Evolutionary conservation across 2,797 vertebrate genomes (phyloP).

Genomic region (Rhinophrynus dorsalis): DNA sequence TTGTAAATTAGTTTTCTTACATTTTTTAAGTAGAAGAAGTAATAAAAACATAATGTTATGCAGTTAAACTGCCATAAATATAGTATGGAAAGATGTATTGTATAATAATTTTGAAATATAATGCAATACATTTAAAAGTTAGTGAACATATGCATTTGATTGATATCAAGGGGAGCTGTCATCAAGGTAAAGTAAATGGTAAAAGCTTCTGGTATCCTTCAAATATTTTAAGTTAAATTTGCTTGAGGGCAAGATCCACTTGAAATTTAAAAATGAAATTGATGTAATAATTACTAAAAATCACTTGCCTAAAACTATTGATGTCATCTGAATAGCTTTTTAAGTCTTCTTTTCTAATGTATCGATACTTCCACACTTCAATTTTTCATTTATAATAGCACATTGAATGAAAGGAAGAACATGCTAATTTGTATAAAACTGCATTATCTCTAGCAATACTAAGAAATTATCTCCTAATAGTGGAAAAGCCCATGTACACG

Average conservation of each 20-base stretch:
- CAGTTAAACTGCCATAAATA: constrained; percentile 27
- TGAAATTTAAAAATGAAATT: constrained; percentile 19
- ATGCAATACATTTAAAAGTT: background rate
- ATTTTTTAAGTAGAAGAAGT: constrained; percentile 19
- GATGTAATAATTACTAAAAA: constrained; percentile 28
- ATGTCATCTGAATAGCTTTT: constrained; percentile 2
- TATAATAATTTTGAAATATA: constrained; percentile 10
- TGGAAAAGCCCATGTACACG: no score
- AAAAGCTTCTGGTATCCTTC: constrained; percentile 23
- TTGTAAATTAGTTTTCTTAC: constrained; percentile 31
- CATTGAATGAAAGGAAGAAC: constrained; percentile 6
- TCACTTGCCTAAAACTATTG: constrained; percentile 25
- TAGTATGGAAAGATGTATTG: background rate
- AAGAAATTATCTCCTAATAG: background rate
- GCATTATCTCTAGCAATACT: background rate
- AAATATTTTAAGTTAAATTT: constrained; percentile 23
- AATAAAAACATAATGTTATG: constrained; percentile 29
- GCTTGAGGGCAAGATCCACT: constrained; percentile 15
- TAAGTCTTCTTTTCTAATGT: constrained; percentile 10
- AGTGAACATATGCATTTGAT: constrained; percentile 31
- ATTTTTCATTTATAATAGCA: constrained; percentile 6
- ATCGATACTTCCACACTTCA: constrained; percentile 9
- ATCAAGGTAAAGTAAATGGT: constrained; percentile 26
- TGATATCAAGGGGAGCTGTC: constrained; percentile 18
- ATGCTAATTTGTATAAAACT: background rate